Base-by-base conservation (phyloP, 2,113 vertebrate species). In the Colinus virginianus region DNA sequence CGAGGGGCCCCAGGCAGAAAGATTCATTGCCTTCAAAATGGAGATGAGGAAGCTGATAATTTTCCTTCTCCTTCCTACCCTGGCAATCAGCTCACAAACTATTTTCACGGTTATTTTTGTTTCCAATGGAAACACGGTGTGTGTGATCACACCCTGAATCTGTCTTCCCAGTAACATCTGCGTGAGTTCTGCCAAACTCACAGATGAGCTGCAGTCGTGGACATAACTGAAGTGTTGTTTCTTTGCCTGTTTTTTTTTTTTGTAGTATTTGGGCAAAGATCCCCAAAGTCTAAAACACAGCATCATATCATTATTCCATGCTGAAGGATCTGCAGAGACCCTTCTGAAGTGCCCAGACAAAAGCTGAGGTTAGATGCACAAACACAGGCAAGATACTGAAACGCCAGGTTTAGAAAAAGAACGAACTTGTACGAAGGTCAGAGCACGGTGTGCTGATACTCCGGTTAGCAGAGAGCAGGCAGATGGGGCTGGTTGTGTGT, bases 291-390 rank as follows among this genome's bases (percentile, higher is more conserved):
- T 55, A 61, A 74, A 88, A 20, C 20, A 16, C 5, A 26, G n/a
- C 46, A 63, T 45, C 2, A 0, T 5, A 22, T 23, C 48, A 34
- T 45, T 81, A 16, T 45, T 45, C 15, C 8, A 25, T 30, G 2
- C 48, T 36, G 48, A 7, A 56, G 45, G 58, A 66, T 32, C 26
- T 43, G 36, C 8, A 20, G 49, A 48, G 59, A 28, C 72, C 40
- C 62, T 64, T 16, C 2, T 38, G 4, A 72, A 85, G n/a, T 38
- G 12, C 15, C 4, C 40, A 17, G 13, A n/a, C 72, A 77, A 46
- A 72, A 53, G 36, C 20, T 36, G 26, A 78, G 9, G 8, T 43
- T 56, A 49, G 0, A 0, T 12, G 22, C 34, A 43, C 19, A 71
- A 42, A 66, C 1, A 8, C 9, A 26, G 13, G 4, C 19, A n/a